Evolutionary conservation across 1,140 invertebrate genomes (phyloP).

Genomic region (Drosophila prosaltans): DNA sequence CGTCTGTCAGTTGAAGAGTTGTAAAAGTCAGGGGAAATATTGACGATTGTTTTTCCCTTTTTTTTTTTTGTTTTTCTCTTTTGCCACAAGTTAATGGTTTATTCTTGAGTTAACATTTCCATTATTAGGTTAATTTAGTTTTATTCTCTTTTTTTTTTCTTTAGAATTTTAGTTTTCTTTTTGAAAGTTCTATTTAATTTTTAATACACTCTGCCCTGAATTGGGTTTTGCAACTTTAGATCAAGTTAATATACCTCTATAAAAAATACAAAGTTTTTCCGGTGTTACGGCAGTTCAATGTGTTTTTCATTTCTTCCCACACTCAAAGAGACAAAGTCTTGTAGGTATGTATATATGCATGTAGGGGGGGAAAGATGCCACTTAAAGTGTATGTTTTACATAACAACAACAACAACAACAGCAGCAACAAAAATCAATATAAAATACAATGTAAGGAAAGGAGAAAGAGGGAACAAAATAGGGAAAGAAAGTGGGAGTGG

Average conservation of each 20-base stretch:
- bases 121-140: too few relatives aligned
- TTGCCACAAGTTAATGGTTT: background rate
- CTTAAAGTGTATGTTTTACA: conserved; percentile 11
- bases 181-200: too few relatives aligned
- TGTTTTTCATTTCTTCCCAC: too few relatives aligned
- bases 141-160: background rate
- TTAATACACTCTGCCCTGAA: too few relatives aligned
- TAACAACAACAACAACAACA: conserved; percentile 2
- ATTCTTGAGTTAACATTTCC: background rate
- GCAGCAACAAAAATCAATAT: conserved; percentile 15
- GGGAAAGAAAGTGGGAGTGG: background rate
- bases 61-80: background rate
- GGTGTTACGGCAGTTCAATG: too few relatives aligned
- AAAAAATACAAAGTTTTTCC: too few relatives aligned
- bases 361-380: background rate
- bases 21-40: background rate
- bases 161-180: too few relatives aligned
- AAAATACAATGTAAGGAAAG: background rate
- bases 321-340: too few relatives aligned
- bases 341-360: background rate
- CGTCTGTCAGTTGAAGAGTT: background rate
- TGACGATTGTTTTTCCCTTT: background rate
- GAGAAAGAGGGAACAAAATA: background rate
- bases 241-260: too few relatives aligned
- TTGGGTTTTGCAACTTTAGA: too few relatives aligned